phyloP scores from a whole-genome alignment of 2,113 vertebrate species.

The Scortum barcoo region DNA sequence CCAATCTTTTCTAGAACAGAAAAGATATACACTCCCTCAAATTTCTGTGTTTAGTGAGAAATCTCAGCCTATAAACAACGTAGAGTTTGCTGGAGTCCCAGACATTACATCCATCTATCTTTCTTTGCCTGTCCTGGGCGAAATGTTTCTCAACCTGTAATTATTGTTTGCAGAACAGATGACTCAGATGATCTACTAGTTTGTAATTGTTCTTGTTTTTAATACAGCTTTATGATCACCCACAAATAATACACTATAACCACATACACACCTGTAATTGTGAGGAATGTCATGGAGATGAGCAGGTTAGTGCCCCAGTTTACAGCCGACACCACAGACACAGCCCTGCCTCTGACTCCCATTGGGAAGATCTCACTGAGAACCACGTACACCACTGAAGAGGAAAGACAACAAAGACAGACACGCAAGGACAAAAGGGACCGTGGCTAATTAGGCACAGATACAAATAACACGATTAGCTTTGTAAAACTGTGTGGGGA shows the following conservation, averaged over 20 bases:
- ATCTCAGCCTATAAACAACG: neutral
- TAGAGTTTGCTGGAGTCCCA: neutral
- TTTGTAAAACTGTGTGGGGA: neutral
- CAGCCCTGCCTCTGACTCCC: conserved; percentile 93
- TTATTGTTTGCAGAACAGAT: neutral
- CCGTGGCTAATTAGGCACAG: neutral
- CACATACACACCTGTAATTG: conserved; percentile 88
- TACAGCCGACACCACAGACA: conserved; percentile 93
- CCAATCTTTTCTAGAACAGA: conserved; percentile 89
- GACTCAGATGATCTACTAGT: neutral
- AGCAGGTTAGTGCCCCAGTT: conserved; percentile 97
- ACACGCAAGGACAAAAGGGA: neutral
- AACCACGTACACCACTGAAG: conserved; percentile 93
- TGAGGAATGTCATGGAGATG: conserved; percentile 96
- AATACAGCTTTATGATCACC: no score
- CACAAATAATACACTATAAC: neutral
- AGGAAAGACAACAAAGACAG: conserved; percentile 38
- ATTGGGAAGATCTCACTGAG: conserved; percentile 96
- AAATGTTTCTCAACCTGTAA: neutral
- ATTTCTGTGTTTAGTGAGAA: neutral
- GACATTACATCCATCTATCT: neutral
- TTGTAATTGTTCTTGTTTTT: neutral
- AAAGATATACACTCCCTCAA: neutral
- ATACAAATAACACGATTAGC: neutral
- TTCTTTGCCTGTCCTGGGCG: neutral